A percentile compares a stretch with the other conserved stretches of the same genome.
phyloP scores from a whole-genome alignment of 2,113 vertebrate species.

The Apteryx owenii region DNA sequence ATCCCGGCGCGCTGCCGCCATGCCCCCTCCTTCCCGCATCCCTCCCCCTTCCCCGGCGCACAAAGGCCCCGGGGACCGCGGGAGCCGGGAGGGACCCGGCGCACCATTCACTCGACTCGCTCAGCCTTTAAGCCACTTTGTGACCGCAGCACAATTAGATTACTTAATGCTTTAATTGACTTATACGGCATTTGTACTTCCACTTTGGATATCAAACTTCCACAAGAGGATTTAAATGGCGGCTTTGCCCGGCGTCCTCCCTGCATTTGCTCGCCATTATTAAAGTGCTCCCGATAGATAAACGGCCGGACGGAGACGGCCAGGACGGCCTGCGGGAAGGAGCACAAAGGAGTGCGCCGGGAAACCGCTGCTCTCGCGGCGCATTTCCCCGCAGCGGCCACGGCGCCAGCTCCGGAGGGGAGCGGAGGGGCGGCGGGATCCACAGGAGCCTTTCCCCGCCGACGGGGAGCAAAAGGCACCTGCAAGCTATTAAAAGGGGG shows the following conservation, averaged over 20 bases:
- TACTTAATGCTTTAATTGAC: constrained; percentile 79
- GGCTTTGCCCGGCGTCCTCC: background rate
- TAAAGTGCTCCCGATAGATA: constrained; percentile 1
- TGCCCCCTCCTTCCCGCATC: constrained; percentile 65
- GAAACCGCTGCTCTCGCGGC: background rate
- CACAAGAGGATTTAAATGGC: constrained; percentile 58
- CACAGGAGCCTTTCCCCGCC: background rate
- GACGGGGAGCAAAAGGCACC: background rate
- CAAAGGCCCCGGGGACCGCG: constrained; percentile 64
- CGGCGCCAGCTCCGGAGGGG: background rate
- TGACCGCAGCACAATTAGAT: constrained; percentile 75
- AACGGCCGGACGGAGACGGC: background rate
- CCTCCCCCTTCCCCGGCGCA: constrained; percentile 55
- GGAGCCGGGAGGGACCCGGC: constrained; percentile 41
- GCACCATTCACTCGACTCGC: constrained; percentile 72
- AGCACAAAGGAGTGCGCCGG: background rate
- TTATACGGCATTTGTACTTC: constrained; percentile 56
- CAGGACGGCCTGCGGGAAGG: background rate
- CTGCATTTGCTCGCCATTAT: constrained; percentile 20
- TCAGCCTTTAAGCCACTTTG: constrained; percentile 77
- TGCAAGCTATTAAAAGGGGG: background rate
- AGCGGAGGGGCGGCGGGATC: background rate
- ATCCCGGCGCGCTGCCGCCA: constrained; percentile 10
- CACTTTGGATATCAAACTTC: constrained; percentile 55
- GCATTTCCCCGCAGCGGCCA: no score